Conservation (phyloP, 2,888 invertebrate species). For the Gibbula magus region DNA sequence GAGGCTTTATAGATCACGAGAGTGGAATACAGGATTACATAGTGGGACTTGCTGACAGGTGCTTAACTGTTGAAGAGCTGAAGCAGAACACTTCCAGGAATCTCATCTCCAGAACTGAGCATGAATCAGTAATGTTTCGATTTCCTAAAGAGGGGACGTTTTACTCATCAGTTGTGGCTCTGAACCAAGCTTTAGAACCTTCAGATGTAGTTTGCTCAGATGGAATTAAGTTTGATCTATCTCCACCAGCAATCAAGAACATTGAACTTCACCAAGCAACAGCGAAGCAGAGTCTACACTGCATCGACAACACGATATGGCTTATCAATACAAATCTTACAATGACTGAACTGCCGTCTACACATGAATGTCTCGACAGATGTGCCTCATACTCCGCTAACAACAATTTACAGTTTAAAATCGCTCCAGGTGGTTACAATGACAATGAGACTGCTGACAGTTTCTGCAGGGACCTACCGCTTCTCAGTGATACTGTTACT, state of each 20-base stretch:
- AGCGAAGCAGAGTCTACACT: neutral
- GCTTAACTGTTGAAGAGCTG: conserved; percentile 30
- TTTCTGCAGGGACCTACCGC: neutral
- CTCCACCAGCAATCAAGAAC: conserved; percentile 41
- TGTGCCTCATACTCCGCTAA: conserved; percentile 18
- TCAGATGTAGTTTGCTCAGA: conserved; percentile 57
- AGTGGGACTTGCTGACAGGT: conserved; percentile 38
- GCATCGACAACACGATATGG: conserved; percentile 28
- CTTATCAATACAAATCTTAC: conserved; percentile 36
- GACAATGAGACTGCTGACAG: conserved; percentile 27
- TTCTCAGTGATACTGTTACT: conserved; percentile 23
- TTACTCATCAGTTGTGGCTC: conserved; percentile 50
- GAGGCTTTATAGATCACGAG: conserved; percentile 58
- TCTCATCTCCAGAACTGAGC: neutral
- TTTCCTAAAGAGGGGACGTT: conserved; percentile 38
- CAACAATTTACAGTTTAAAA: conserved; percentile 25
- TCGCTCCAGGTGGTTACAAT: neutral
- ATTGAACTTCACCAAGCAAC: conserved; percentile 11
- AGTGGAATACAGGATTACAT: conserved; percentile 50
- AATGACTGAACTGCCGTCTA: conserved; percentile 23
- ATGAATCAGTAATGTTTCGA: neutral
- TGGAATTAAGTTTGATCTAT: conserved; percentile 51
- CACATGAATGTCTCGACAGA: conserved; percentile 18
- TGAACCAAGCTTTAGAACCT: conserved; percentile 55
- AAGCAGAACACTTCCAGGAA: neutral